Evolutionary conservation across 1,140 invertebrate species (phyloP).

Genomic region (Pteromalus puparum): DNA sequence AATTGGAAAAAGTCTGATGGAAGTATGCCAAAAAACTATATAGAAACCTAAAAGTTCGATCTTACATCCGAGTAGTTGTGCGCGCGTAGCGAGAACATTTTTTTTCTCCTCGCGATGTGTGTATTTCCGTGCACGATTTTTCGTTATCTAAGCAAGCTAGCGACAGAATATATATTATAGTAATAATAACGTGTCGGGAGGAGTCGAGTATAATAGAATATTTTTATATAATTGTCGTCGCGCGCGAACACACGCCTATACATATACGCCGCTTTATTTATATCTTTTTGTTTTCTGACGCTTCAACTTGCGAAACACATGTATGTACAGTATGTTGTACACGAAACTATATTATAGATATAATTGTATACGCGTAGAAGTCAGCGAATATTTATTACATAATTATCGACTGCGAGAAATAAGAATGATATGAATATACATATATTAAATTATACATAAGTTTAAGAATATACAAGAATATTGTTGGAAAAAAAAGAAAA

Average conservation of each 20-base stretch:
- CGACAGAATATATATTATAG: constrained; percentile 16
- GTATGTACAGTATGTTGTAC: too few relatives aligned
- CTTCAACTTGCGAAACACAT: constrained; percentile 24
- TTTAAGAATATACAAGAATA: constrained; percentile 12
- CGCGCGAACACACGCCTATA: background rate
- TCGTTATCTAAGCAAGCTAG: background rate
- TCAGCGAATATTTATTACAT: constrained; percentile 34
- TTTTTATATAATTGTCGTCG: constrained; percentile 37
- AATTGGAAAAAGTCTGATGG: constrained; percentile 30
- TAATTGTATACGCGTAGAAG: background rate
- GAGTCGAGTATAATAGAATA: constrained; percentile 2
- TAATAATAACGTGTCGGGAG: background rate
- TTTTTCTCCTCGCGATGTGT: background rate
- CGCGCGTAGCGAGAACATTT: background rate
- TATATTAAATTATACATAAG: constrained; percentile 15
- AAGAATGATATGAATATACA: constrained; percentile 45
- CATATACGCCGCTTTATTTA: constrained; percentile 1
- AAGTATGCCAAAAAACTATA: constrained; percentile 18
- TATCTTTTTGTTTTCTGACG: constrained; percentile 22
- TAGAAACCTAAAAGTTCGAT: background rate
- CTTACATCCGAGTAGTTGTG: background rate
- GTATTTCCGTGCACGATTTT: background rate
- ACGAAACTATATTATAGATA: background rate
- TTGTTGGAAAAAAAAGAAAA: background rate
- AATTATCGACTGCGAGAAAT: constrained; percentile 47